Evolutionary conservation across 2,113 vertebrate genomes (phyloP).

Genomic region (Ranitomeya imitator): DNA sequence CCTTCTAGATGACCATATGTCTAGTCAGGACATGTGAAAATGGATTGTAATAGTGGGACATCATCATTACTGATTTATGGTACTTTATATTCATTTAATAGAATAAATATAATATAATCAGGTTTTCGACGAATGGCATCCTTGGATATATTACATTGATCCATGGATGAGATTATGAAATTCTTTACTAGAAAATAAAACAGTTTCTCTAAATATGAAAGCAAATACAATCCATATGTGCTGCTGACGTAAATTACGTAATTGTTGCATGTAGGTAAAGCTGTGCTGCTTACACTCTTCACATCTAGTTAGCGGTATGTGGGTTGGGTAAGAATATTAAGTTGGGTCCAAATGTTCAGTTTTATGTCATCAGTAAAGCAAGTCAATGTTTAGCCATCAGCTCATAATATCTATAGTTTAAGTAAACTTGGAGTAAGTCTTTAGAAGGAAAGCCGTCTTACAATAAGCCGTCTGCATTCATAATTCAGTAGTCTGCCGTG

Average conservation of each 20-base stretch:
- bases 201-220: not conserved
- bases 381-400: not conserved
- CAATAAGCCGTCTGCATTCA: not conserved
- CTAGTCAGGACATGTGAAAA: not conserved
- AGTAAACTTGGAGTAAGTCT: not conserved
- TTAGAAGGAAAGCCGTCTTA: too few species aligned
- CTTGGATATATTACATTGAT: not conserved
- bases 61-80: too few species aligned
- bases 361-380: not conserved
- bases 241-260: conserved; percentile 37
- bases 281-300: not conserved
- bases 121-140: not conserved
- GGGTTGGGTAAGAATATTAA: not conserved
- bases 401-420: not conserved
- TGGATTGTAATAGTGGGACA: not conserved
- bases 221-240: conserved; percentile 39
- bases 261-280: conserved; percentile 34
- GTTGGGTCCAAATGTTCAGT: not conserved
- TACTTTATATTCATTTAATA: not conserved
- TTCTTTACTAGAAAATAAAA: not conserved
- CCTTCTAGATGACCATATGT: not conserved
- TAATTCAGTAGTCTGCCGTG: not conserved
- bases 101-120: not conserved
- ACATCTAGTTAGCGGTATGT: not conserved
- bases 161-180: conserved; percentile 13